A percentile compares a stretch with the other conserved stretches of the same genome.
phyloP scores from a whole-genome alignment of 1,140 invertebrate genomes.

The Trichonephila inaurata region DNA sequence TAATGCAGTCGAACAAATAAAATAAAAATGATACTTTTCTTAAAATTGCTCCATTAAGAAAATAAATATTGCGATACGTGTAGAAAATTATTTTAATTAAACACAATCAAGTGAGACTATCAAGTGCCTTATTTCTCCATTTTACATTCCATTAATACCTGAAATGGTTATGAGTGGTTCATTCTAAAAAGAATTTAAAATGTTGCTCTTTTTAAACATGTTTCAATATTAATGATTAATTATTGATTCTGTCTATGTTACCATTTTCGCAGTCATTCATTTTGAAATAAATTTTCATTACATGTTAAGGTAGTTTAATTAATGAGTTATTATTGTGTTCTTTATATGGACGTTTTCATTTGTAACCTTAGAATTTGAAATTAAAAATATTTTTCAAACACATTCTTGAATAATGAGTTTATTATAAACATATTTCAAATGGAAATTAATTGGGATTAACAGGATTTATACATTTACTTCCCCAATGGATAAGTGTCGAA shows the following conservation, averaged over 20 bases:
- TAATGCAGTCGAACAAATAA: not conserved
- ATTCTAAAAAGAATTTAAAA: not conserved
- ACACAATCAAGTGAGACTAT: not conserved
- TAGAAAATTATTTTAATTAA: not conserved
- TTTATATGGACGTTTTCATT: no score
- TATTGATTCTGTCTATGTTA: not conserved
- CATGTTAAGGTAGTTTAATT: no score
- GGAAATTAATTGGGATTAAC: no score
- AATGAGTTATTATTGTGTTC: no score
- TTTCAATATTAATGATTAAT: not conserved
- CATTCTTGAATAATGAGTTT: not conserved
- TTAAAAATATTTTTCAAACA: no score
- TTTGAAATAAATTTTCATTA: no score
- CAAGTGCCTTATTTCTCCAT: not conserved
- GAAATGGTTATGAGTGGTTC: not conserved
- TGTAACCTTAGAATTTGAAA: no score
- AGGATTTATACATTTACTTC: no score
- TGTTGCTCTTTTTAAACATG: not conserved
- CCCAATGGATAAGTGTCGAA: no score
- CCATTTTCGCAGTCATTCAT: no score
- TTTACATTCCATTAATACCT: not conserved
- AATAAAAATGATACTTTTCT: not conserved
- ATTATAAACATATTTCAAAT: not conserved
- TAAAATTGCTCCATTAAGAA: not conserved
- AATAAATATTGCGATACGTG: not conserved